phyloP scores from a whole-genome alignment of 2,113 vertebrate species.

The Sylvietta virens region DNA sequence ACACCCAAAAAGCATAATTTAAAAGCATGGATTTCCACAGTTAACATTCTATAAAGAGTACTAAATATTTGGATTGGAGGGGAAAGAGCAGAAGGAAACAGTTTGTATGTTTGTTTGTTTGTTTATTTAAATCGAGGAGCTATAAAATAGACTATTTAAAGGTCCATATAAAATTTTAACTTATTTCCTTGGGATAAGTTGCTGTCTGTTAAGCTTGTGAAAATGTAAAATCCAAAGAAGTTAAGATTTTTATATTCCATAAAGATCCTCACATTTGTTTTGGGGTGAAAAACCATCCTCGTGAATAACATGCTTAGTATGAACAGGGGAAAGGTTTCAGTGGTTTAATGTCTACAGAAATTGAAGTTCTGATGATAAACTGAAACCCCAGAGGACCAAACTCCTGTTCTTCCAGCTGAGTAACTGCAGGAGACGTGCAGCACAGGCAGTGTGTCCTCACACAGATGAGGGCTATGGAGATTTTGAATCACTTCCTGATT shows the following conservation, averaged over 20 bases:
- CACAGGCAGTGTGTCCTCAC: not conserved
- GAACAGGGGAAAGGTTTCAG: not conserved
- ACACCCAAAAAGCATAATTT: conserved; percentile 29
- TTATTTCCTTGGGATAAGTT: not conserved
- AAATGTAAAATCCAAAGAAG: not conserved
- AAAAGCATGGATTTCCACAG: conserved; percentile 44
- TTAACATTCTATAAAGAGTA: conserved; percentile 30
- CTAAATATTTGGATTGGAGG: conserved; percentile 12
- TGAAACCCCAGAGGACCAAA: not conserved
- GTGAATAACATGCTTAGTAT: not conserved
- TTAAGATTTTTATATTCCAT: not conserved
- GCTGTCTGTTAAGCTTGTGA: not conserved
- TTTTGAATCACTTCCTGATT: not conserved
- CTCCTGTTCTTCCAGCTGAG: not conserved
- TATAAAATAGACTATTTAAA: not conserved
- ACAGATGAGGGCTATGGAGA: not conserved
- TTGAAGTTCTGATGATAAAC: not conserved
- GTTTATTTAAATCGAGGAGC: conserved; percentile 12
- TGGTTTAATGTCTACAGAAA: not conserved
- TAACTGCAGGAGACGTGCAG: not conserved
- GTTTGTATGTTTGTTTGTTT: not conserved
- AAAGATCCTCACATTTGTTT: not conserved
- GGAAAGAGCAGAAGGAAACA: conserved; percentile 28
- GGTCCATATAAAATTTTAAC: not conserved
- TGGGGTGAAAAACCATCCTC: not conserved